Base-by-base conservation (phyloP, 2,797 vertebrate genomes). In the Cryptoblepharus egeriae region DNA sequence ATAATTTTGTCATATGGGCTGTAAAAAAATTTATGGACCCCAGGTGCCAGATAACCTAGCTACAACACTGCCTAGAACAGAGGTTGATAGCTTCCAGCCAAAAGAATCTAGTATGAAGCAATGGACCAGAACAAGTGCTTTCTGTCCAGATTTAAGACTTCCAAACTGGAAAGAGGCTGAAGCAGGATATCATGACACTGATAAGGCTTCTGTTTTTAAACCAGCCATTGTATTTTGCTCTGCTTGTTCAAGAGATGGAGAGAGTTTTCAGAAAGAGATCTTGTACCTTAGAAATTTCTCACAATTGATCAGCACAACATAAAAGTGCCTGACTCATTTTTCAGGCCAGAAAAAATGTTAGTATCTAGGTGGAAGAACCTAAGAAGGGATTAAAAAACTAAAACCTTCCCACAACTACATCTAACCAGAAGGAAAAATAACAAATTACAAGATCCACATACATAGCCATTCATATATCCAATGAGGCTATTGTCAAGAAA, bases 391-490 rank as follows among this genome's bases (percentile, higher is more conserved):
- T 16, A 39, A 13, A 28, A 30, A 22, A 60, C 42, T n/a, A n/a
- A n/a, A n/a, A 35, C 35, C n/a, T n/a, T 30, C 45, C 24, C 28
- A 49, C 28, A 28, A 28, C 55, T 71, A 42, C 5, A 22, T 22
- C 37, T 58, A 52, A 65, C 75, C 42, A 77, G 61, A 79, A 68
- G 16, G 37, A 67, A 18, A 69, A 79, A 70, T 45, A 79, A 70
- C 37, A 37, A 60, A 60, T 16, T 32, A 45, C 37, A 71, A 24
- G 22, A 61, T 78, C 64, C 64, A 28, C 16, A 37, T 12, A 67
- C 52, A 20, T 55, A 30, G 55, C 12, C 39, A 4, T 69, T 70
- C 68, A 57, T 52, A 39, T 32, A 65, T 22, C 64, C 35, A 39
- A n/a, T 42, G 52, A 57, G 9, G 37, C 35, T 58, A 37, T 52